Evolutionary conservation across 2,888 invertebrate genomes (phyloP), one percentile per base, ranked within the genome.

Genomic region (Pseudococcus viburni): DNA sequence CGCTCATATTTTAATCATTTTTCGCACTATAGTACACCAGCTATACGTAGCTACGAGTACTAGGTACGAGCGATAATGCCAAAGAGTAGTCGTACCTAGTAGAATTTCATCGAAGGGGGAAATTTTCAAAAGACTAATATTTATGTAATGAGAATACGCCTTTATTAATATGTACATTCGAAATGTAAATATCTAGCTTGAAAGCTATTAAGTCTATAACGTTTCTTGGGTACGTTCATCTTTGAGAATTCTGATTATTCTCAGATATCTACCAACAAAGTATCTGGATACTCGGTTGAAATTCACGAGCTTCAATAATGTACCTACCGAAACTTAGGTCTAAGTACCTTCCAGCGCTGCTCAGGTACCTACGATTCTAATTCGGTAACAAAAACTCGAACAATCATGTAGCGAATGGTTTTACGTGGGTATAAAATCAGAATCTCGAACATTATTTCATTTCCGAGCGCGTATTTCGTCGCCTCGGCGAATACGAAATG

Each of bases 1-100:
- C 33, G 73, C 17, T 73, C 33, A 73, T 73, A 73, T 73, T 73
- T 73, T 73, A 73, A 73, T 73, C 73, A 73, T 33, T 73, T 73
- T 73, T 73, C 73, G 3, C 42, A 42, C 42, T 42, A 42, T 7
- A 9, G 3, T 68, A 33, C 26, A 33, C 26, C 68, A 0, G 15
- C 19, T 26, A 11, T 9, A 22, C 19, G 19, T 19, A 68, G 26
- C 33, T 33, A 73, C 33, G 17, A 33, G 33, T 64, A 64, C 55
- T 55, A 3, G 7, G 7, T 55, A 9, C 59, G 19, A 19, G 2
- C 19, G 12, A 64, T 42, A 9, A n/a, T 59, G 59, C 59, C 12
- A 19, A 59, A 59, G n/a, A 64, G 64, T n/a, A 3, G 59, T 51
- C n/a, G n/a, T n/a, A n/a, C n/a, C n/a, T n/a, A n/a, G 59, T n/a